Evolutionary conservation across 2,797 vertebrate species (phyloP), one percentile per base, ranked within the genome.

Genomic region (Apogon talboti): DNA sequence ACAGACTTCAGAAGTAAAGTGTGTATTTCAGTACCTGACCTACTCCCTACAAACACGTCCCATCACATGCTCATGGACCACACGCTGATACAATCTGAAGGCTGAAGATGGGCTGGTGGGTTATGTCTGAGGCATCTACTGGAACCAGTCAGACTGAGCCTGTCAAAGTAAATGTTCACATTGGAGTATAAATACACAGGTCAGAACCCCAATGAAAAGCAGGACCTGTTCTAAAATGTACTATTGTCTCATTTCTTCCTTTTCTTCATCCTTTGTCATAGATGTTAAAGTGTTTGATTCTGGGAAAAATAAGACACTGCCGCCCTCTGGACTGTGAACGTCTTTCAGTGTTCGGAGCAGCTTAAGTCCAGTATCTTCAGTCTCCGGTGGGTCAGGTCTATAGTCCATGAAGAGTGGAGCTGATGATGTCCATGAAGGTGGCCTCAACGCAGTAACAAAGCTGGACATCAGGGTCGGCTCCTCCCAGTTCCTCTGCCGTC

Each of bases 341-440:
- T 70, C 47, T 44, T 45, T 72, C 45, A 49, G 49, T 4, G 66
- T 30, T 47, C 7, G 15, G 1, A 58, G 49, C 33, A 12, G 41
- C 55, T 46, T 37, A 30, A 45, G 52, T 40, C 46, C 10, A 24
- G 40, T 62, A 43, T 41, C 42, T 47, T 13, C 41, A 28, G 53
- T 21, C 43, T 11, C n/a, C 37, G 35, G 38, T n/a, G 9, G 45
- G 90, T 79, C 90, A 76, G 51, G 81, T 90, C 75, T 94, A 99
- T 74, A 97, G 84, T 66, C 95, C 94, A n/a, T 94, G 94, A 49
- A 96, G 94, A 7, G 94, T 96, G 88, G 95, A 96, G 90, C 94
- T 95, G 76, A 99, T 97, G 30, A 99, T 98, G 75, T 98, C 96
- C 86, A 98, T 95, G 87, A 99, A 96, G 21, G 97, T 98, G 71